Percentiles rank a stretch among this genome's conserved stretches.
Conservation (phyloP, 2,113 vertebrate species). For the Sinosuthora webbiana region DNA sequence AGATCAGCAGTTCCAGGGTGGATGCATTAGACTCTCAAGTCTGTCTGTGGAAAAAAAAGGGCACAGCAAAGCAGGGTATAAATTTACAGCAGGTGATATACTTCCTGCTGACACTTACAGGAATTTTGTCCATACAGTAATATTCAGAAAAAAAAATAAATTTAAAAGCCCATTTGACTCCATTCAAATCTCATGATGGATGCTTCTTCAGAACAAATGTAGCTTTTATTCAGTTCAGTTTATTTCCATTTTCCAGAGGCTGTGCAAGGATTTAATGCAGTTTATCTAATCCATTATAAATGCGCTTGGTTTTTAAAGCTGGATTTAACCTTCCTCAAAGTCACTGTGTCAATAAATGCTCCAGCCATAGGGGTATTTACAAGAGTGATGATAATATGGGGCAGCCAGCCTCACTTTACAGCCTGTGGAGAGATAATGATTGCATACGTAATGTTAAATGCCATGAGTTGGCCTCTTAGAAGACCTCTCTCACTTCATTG, state of each 20-base stretch:
- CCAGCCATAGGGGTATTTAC: not conserved
- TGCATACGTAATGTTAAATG: not conserved
- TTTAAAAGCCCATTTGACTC: not conserved
- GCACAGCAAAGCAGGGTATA: not conserved
- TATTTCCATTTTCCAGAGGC: slow-evolving; percentile 20
- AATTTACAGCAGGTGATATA: not conserved
- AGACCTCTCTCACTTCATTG: not conserved
- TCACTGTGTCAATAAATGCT: not conserved
- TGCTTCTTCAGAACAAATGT: not conserved
- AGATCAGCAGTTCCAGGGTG: not conserved
- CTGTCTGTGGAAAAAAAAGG: not conserved
- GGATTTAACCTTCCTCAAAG: slow-evolving; percentile 33
- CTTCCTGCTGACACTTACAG: not conserved
- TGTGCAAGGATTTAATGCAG: not conserved
- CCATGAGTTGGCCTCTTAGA: not conserved
- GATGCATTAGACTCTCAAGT: not conserved
- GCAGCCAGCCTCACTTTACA: not conserved
- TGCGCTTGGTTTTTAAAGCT: not conserved
- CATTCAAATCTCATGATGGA: not conserved
- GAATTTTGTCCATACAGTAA: not conserved
- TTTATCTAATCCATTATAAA: slow-evolving; percentile 39
- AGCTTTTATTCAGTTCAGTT: slow-evolving; percentile 15
- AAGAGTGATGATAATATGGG: not conserved
- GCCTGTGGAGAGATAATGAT: not conserved
- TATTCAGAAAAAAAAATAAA: not conserved